phyloP scores from a whole-genome alignment of 1,140 invertebrate genomes.

The Elysia chlorotica region DNA sequence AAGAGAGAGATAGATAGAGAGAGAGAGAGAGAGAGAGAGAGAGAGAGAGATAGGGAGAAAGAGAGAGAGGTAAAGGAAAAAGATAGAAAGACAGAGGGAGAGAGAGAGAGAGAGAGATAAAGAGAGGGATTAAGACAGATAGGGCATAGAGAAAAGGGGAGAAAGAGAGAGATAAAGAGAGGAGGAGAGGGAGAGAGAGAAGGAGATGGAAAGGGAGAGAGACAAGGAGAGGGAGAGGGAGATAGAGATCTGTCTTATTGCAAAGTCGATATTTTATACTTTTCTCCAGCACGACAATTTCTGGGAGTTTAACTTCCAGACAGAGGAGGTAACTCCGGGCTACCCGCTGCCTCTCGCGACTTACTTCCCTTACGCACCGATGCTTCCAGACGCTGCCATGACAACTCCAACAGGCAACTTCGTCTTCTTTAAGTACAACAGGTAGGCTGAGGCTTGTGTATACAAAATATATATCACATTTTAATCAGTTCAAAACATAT shows the following conservation, averaged over 20 bases:
- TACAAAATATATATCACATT: neutral
- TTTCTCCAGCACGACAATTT: slow-evolving; percentile 18
- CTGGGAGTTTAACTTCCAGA: slow-evolving; percentile 20
- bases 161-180: no score
- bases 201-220: no score
- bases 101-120: no score
- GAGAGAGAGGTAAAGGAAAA: no score
- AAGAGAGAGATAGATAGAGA: no score
- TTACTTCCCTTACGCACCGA: neutral
- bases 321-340: slow-evolving; percentile 8
- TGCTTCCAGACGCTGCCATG: neutral
- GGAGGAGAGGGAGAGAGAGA: no score
- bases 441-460: neutral
- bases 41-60: no score
- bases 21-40: no score
- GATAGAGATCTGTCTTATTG: no score
- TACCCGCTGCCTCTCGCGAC: neutral
- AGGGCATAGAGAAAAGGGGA: neutral
- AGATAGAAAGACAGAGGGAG: no score
- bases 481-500: neutral
- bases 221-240: no score
- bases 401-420: neutral
- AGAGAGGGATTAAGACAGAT: no score
- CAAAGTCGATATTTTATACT: neutral
- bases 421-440: slow-evolving; percentile 12